Evolutionary conservation across 2,888 invertebrate species (phyloP), one percentile per base, ranked within the genome.

Genomic region (Tipula unca): DNA sequence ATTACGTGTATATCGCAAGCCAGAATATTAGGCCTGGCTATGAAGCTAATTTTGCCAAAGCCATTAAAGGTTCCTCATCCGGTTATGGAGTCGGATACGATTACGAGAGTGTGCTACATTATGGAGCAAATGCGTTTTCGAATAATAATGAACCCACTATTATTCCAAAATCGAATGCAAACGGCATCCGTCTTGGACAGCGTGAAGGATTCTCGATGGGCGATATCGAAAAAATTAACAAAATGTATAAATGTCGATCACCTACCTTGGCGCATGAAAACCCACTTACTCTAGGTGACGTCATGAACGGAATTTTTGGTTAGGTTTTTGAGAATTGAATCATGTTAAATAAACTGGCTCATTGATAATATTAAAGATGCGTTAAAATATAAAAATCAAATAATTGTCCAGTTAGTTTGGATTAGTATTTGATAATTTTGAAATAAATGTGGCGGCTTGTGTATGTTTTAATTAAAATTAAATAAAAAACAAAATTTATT

Each of bases 41-140:
- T 13, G 92, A 93, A 88, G 91, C 90, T 85, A 95, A 95, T 90
- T 95, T 95, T 90, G 92, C 92, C 86, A 95, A 94, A 89, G 92
- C 93, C 0, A 91, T 92, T 29, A 88, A 90, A 20, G 90, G 91
- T 25, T 91, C 90, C 35, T 92, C 93, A 0, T 90, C 92, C 85
- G 93, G 92, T 29, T 94, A 91, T 88, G 94, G 94, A 1, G 92
- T 95, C 0, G 90, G 91, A 0, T 95, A 95, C 88, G 95, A 95
- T 89, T 95, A 94, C 89, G 92, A 93, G 87, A 95, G 95, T 87
- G 94, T 95, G 1, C 95, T 95, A 95, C 95, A 95, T 88, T 95
- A 95, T 89, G 94, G 95, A 0, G 92, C 92, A 84, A 93, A 92
- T 39, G 95, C 95, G 1, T 95, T 95, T 90, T 94, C 95, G 0